Base-by-base conservation (phyloP, 1,140 invertebrate genomes). In the Neocloeon triangulifer region DNA sequence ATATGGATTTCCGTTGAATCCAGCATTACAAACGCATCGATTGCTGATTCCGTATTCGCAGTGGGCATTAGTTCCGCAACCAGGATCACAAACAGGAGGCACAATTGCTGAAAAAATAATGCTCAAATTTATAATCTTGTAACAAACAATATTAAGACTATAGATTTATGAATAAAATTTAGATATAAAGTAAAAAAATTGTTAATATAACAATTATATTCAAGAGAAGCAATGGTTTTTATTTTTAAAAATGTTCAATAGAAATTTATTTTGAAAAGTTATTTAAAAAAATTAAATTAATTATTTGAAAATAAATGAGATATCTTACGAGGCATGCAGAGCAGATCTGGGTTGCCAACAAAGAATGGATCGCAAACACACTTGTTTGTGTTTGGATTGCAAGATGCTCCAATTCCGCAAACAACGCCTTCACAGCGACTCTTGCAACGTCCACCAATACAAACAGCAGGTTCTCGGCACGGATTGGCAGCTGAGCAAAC, bases 271-370 rank as follows among this genome's bases (percentile, higher is more conserved):
- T 30, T 4, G 5, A 4, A n/a, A n/a, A n/a, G n/a, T 10, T 32
- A 4, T 27, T 12, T 10, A 14, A 30, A 34, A 12, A 34, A 37
- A 21, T 25, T 28, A 18, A 3, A 23, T 16, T 13, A 33, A 16
- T 19, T 26, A 10, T 26, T 8, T 7, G 30, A 19, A 30, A 13
- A 10, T 33, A 33, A 34, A 26, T 19, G 10, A 18, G 17, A 10
- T 13, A 19, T 75, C 75, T 77, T 66, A 79, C 76, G 81, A 47
- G 82, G 82, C 66, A 88, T 82, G 47, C 82, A 89, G 15, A 88
- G 58, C 6, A 85, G 53, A 44, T 84, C 73, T 1, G 82, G 80
- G 53, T 88, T 82, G 40, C 84, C 84, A 36, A 85, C 64, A 48
- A 86, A 86, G 44, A 74, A 79, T 2, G 73, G 66, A 48, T 84